Evolutionary conservation across 2,113 vertebrate genomes (phyloP), one percentile per base, ranked within the genome.

Genomic region (Chaenogobius annularis): DNA sequence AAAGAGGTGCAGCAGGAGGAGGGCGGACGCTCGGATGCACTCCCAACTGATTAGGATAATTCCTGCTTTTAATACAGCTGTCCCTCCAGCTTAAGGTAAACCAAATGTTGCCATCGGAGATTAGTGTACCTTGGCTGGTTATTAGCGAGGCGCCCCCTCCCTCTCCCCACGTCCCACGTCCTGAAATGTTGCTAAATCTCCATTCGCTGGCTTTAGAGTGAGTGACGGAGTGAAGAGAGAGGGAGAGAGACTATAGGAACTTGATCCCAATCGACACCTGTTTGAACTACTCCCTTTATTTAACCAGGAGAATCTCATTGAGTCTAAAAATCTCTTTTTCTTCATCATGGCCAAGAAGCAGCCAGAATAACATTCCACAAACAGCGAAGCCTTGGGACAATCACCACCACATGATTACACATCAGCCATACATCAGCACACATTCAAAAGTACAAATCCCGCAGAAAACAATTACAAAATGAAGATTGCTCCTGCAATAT

Each of bases 31-130:
- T 80, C 87, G 81, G 82, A 95, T 95, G 95, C 96, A 95, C 95
- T 95, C 96, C 96, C 95, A 96, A 96, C 96, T 97, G 96, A 98
- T 98, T 98, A 98, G 96, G 96, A 97, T 98, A 98, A 98, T 98
- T 98, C 96, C 96, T 95, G 95, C 95, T 97, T 91, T 97, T 98
- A 98, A 98, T 97, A 98, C 96, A 98, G 96, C 96, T 96, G 96
- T 98, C 96, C 94, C 94, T 96, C 94, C 94, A 95, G 96, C 96
- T 98, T 98, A 98, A 98, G 96, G 96, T 98, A 97, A 98, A 98
- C 96, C 96, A 96, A 98, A 98, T 98, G 96, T 97, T 98, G 96
- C 96, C 96, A 96, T 96, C 95, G 95, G 84, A 98, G 96, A 98
- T 98, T 98, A 98, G 95, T 96, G 96, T 98, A 98, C 96, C 96